phyloP scores from a whole-genome alignment of 2,113 vertebrate species.

The Antechinus stuartii region DNA sequence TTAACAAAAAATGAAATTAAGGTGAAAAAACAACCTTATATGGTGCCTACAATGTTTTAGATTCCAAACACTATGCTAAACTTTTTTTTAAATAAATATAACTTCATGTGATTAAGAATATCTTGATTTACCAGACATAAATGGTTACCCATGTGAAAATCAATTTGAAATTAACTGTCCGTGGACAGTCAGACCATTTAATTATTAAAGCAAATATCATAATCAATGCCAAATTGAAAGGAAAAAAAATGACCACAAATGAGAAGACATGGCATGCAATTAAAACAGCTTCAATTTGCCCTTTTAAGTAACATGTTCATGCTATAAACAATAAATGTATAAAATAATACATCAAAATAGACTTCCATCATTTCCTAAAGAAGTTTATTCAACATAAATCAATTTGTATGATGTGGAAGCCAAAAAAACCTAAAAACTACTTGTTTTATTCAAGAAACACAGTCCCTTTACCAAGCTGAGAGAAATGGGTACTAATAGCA shows the following conservation, averaged over 20 bases:
- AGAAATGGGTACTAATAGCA: not conserved
- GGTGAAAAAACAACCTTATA: too few relatives aligned
- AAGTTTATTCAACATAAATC: not conserved
- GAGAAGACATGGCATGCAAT: not conserved
- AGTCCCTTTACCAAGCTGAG: not conserved
- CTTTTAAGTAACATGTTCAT: not conserved
- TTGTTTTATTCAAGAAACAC: not conserved
- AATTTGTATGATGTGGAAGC: not conserved
- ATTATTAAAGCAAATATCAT: too few relatives aligned
- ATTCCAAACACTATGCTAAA: too few relatives aligned
- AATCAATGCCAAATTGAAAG: too few relatives aligned
- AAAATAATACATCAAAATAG: not conserved
- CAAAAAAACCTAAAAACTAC: not conserved
- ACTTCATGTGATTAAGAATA: too few relatives aligned
- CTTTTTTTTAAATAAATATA: too few relatives aligned
- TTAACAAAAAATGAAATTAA: too few relatives aligned
- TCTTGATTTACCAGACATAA: too few relatives aligned
- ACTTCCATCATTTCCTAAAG: not conserved
- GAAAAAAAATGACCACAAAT: not conserved
- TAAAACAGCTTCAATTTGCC: not conserved
- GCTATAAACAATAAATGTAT: not conserved
- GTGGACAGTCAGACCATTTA: too few relatives aligned
- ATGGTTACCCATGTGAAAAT: too few relatives aligned
- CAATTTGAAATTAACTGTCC: too few relatives aligned
- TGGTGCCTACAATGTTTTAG: too few relatives aligned